Percentiles rank a stretch among this genome's conserved stretches.
Evolutionary conservation across 2,888 invertebrate species (phyloP).

Genomic region (Acrobasis suavella): DNA sequence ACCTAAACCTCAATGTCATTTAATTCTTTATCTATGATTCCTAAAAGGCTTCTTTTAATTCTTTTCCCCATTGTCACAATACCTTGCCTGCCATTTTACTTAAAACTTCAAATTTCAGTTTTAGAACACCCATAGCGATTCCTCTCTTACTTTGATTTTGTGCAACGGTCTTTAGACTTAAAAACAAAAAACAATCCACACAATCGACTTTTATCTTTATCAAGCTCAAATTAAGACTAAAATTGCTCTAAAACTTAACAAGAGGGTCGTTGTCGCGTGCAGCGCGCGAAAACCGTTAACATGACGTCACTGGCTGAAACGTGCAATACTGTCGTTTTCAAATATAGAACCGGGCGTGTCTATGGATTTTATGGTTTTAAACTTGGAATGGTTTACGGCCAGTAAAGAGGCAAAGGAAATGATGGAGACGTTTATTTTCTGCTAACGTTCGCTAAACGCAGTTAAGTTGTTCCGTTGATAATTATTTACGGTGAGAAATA

Average conservation of each 20-base stretch:
- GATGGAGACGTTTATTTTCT: constrained; percentile 10
- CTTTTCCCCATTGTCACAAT: neutral
- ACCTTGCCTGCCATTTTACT: too few species aligned
- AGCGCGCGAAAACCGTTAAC: constrained; percentile 42
- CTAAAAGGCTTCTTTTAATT: too few species aligned
- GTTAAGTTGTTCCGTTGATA: neutral
- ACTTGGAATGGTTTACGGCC: constrained; percentile 16
- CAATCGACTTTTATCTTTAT: constrained; percentile 1
- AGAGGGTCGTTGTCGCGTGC: constrained; percentile 29
- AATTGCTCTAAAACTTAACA: neutral
- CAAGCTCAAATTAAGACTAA: neutral
- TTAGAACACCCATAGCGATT: constrained; percentile 2
- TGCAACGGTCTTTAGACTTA: neutral
- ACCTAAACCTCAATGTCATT: too few species aligned
- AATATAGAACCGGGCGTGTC: constrained; percentile 38
- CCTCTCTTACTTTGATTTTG: constrained; percentile 7
- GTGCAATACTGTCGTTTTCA: constrained; percentile 34
- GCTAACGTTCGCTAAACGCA: neutral
- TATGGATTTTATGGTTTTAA: constrained; percentile 18
- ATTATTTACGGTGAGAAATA: constrained; percentile 10
- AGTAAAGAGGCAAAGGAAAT: constrained; percentile 15
- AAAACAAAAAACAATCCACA: constrained; percentile 2
- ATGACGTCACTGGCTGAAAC: constrained; percentile 42
- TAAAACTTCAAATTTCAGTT: neutral
- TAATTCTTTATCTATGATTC: too few species aligned